Evolutionary conservation across 1,140 invertebrate genomes (phyloP).

Genomic region (Palaemon carinicauda): DNA sequence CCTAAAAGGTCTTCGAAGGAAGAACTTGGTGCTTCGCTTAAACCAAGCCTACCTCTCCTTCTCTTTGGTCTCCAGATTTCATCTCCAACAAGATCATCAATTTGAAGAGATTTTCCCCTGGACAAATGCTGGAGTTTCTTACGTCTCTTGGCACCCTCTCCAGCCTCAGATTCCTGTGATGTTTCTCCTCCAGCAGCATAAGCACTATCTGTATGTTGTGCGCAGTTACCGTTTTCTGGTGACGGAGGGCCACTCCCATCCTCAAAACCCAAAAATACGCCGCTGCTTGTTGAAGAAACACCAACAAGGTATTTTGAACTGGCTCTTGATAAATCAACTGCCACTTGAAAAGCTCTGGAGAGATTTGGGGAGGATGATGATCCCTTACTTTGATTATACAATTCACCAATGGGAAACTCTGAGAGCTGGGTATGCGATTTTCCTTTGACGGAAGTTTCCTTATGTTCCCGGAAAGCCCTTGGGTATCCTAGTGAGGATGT

Average conservation of each 20-base stretch:
- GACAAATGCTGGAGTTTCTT: neutral
- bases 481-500: neutral
- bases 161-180: conserved; percentile 24
- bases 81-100: conserved; percentile 20
- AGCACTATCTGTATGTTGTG: neutral
- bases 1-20: conserved; percentile 10
- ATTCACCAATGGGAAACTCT: neutral
- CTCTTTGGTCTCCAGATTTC: conserved; percentile 3
- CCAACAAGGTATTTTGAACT: conserved; percentile 27
- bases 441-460: neutral
- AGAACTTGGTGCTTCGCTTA: neutral
- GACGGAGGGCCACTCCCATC: conserved; percentile 33
- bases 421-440: conserved; percentile 9
- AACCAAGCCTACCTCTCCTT: neutral
- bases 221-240: neutral
- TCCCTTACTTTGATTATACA: neutral
- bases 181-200: conserved; percentile 16
- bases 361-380: conserved; percentile 22
- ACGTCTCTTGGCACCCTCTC: neutral
- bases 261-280: conserved; percentile 30
- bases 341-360: conserved; percentile 42
- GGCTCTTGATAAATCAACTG: conserved; percentile 31
- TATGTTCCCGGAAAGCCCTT: neutral
- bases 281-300: conserved; percentile 43
- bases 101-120: neutral